Percentiles rank a stretch among this genome's conserved stretches.
phyloP scores from a whole-genome alignment of 2,113 vertebrate species.

The Cervus canadensis region DNA sequence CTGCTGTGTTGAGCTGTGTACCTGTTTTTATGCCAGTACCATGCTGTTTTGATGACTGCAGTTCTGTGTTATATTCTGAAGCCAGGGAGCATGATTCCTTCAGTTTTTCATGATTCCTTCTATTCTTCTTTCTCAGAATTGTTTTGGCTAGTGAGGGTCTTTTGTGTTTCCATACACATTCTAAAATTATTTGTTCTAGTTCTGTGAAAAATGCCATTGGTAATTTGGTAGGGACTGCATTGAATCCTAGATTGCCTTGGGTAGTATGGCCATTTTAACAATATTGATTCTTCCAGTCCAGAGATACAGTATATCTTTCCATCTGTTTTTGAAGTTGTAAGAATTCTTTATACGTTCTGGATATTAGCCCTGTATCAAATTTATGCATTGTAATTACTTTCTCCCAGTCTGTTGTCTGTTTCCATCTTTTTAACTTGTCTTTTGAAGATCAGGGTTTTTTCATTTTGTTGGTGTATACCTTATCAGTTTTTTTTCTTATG shows the following conservation, averaged over 20 bases:
- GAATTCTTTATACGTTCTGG: not conserved
- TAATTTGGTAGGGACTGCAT: not conserved
- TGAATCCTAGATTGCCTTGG: not conserved
- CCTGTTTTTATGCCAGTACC: not conserved
- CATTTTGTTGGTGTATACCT: not conserved
- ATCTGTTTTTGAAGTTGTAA: not conserved
- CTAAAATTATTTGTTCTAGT: not conserved
- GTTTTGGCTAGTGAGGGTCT: not conserved
- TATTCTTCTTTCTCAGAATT: not conserved
- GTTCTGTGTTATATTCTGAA: not conserved
- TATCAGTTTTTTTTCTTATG: not conserved
- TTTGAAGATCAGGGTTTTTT: not conserved
- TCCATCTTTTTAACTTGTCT: not conserved
- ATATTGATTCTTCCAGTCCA: not conserved
- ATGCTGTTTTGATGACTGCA: not conserved
- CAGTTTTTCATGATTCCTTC: not conserved
- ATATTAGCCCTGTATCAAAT: not conserved
- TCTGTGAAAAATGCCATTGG: not conserved
- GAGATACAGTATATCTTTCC: not conserved
- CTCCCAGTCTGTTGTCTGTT: not conserved
- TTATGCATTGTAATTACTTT: not conserved
- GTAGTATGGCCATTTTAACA: not conserved
- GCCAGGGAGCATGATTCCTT: not conserved
- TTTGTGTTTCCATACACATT: not conserved
- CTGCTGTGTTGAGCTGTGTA: not conserved